Conservation (phyloP, 2,888 invertebrate genomes). For the Danaus chrysippus region DNA sequence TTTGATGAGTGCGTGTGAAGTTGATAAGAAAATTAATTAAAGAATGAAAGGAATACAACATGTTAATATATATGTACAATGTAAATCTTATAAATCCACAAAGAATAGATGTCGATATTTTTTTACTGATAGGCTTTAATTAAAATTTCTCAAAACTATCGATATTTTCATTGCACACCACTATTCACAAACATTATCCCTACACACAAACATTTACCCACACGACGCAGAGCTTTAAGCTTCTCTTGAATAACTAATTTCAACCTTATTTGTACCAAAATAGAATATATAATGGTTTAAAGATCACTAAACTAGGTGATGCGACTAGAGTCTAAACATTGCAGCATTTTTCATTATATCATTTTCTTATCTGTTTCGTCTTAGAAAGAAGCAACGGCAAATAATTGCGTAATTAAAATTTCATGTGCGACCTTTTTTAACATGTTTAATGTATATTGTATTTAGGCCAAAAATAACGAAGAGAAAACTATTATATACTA, state of each 20-base stretch:
- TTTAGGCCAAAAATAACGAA: too few relatives aligned
- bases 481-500: too few relatives aligned
- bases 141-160: conserved; percentile 9
- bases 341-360: conserved; percentile 34
- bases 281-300: conserved; percentile 17
- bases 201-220: conserved; percentile 35
- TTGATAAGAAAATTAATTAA: too few relatives aligned
- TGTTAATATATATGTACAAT: too few relatives aligned
- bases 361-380: conserved; percentile 20
- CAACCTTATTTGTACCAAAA: background rate
- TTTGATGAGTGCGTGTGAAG: too few relatives aligned
- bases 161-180: conserved; percentile 23
- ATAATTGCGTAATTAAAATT: too few relatives aligned
- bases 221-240: conserved; percentile 37
- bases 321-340: conserved; percentile 34
- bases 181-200: conserved; percentile 38
- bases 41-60: too few relatives aligned
- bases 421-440: too few relatives aligned
- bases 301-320: conserved; percentile 29
- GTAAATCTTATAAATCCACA: background rate
- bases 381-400: conserved; percentile 4
- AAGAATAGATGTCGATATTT: background rate
- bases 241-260: conserved; percentile 18
- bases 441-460: too few relatives aligned
- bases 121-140: background rate